A percentile compares a stretch with the other conserved stretches of the same genome.
These are phyloP conservation scores for Clarias fuscus DNA, from an alignment of 2,797 vertebrate genomes.

Conservation along the genomic window DNA sequence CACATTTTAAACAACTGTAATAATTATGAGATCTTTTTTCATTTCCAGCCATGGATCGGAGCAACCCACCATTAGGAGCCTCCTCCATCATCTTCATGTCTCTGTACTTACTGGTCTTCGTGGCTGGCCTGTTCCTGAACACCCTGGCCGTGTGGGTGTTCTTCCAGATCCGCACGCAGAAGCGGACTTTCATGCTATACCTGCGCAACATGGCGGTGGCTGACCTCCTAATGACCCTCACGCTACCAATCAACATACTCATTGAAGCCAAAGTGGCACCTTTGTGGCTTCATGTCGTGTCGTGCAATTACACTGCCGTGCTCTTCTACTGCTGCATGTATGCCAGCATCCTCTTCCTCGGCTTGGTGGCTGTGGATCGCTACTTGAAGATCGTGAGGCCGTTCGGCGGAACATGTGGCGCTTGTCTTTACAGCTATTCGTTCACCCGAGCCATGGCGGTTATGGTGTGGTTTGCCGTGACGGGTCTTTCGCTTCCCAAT, in stretches of 20 bases:
- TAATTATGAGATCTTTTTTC: background rate
- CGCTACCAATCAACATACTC: constrained; percentile 72
- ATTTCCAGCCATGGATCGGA: constrained; percentile 14
- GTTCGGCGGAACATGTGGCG: constrained; percentile 70
- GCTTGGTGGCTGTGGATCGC: constrained; percentile 89
- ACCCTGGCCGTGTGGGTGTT: constrained; percentile 85
- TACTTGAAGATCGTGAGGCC: constrained; percentile 90
- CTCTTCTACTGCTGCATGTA: constrained; percentile 94
- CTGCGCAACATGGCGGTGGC: constrained; percentile 92
- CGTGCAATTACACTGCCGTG: constrained; percentile 84
- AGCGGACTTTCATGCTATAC: constrained; percentile 85
- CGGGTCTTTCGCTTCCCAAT: constrained; percentile 81
- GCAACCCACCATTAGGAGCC: constrained; percentile 14
- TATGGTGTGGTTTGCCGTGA: constrained; percentile 75
- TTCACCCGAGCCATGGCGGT: constrained; percentile 70
- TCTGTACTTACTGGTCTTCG: constrained; percentile 80
- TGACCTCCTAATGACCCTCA: constrained; percentile 88
- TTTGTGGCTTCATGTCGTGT: constrained; percentile 67
- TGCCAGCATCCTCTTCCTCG: constrained; percentile 86
- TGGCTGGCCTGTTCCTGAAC: constrained; percentile 80
- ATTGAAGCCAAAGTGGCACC: constrained; percentile 74
- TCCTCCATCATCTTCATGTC: constrained; percentile 68
- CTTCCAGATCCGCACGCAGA: constrained; percentile 75
- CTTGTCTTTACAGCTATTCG: constrained; percentile 40
- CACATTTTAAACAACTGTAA: background rate